Base-by-base conservation (phyloP, 2,113 vertebrate genomes). In the Pleuronectes platessa region DNA sequence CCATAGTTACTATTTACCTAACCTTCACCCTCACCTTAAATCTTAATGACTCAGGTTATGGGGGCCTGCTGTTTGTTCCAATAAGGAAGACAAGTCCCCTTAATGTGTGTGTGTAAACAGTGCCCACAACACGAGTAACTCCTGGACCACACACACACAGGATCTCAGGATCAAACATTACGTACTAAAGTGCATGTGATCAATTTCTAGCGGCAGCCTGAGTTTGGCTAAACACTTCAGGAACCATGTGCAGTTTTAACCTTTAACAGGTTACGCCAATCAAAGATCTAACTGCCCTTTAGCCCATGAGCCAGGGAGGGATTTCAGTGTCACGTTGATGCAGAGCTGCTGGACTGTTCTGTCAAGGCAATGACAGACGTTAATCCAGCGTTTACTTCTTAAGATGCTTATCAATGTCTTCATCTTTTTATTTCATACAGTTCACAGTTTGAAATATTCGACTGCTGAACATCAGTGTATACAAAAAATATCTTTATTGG, bases 401-500 rank as follows among this genome's bases (percentile, higher is more conserved):
- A 5, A 6, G 6, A 6, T 31, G 23, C 47, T 23, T 42, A 17
- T n/a, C 61, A 60, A 45, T 42, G 4, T 37, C 7, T 79, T 35
- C 55, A 61, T 18, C 53, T 20, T 12, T 66, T 71, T 13, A 51
- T 71, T 2, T 45, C 45, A 49, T n/a, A 54, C 15, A 63, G 37
- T 70, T 54, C 26, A 53, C 24, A 31, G 12, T 9, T n/a, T 55
- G 35, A 67, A 62, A 42, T 27, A 31, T 31, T 31, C 5, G 1
- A 31, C 31, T 31, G 45, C 0, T 59, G 14, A 61, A 67, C 12
- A 73, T 65, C 27, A 3, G 45, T 23, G 47, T 78, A 55, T 90
- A 87, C 71, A 89, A 91, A 92, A 86, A 88, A 84, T 71, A 86
- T 58, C 64, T 94, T 94, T 91, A 92, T 91, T 88, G 61, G 72